Conservation (phyloP, 2,797 vertebrate genomes). For the Fundulus diaphanus region DNA sequence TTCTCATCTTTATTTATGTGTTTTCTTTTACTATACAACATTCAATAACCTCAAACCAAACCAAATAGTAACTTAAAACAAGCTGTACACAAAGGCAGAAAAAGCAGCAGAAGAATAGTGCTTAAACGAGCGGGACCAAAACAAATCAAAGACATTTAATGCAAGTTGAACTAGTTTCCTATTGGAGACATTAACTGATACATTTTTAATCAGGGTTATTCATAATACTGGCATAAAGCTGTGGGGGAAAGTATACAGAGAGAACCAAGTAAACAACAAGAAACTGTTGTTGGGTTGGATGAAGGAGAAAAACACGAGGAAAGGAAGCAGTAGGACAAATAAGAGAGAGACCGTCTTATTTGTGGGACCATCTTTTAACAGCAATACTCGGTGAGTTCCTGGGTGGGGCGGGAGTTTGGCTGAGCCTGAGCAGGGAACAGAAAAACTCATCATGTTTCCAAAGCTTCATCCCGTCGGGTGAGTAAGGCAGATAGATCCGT, state of each 20-base stretch:
- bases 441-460: slow-evolving; percentile 9
- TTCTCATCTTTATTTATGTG: too few species aligned
- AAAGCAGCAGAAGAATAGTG: not conserved
- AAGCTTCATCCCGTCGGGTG: not conserved
- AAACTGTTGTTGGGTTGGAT: not conserved
- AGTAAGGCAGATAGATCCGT: slow-evolving; percentile 3
- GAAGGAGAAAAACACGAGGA: slow-evolving; percentile 5
- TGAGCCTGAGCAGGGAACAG: slow-evolving; percentile 26
- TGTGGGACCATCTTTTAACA: slow-evolving; percentile 23
- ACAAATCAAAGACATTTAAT: too few species aligned
- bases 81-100: too few species aligned
- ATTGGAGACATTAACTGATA: too few species aligned
- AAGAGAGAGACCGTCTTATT: slow-evolving; percentile 37
- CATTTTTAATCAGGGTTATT: too few species aligned
- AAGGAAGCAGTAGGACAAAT: slow-evolving; percentile 22
- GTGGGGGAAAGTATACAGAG: not conserved
- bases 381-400: slow-evolving; percentile 50
- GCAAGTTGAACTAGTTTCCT: too few species aligned
- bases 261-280: not conserved
- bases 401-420: slow-evolving; percentile 16
- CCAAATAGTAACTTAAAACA: not conserved
- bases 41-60: too few species aligned
- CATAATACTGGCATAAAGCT: too few species aligned
- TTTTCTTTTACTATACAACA: too few species aligned
- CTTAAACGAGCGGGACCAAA: too few species aligned